Conservation (phyloP, 37 sponge, comb jelly and placozoan species). For the Haliclona indistincta region DNA sequence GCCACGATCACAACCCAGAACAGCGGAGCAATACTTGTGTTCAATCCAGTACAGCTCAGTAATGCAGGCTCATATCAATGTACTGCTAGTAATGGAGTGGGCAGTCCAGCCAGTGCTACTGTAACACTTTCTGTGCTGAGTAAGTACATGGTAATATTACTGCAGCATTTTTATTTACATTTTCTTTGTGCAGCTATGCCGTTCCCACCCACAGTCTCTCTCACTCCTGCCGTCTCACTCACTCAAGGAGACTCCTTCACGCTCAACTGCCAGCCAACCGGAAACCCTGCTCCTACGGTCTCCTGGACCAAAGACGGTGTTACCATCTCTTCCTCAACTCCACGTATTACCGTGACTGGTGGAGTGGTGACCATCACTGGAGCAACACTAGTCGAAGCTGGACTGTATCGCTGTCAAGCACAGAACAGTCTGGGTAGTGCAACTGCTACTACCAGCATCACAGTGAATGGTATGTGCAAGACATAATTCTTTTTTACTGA, state of each 20-base stretch:
- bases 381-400: constrained; percentile 26
- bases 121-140: constrained; percentile 35
- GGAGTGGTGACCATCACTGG: constrained; percentile 10
- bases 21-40: neutral
- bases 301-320: constrained; percentile 38
- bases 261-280: constrained; percentile 44
- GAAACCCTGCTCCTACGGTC: constrained; percentile 56
- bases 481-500: neutral
- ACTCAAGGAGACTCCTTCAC: constrained; percentile 14
- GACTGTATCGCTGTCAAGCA: constrained; percentile 55
- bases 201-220: constrained; percentile 45
- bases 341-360: neutral
- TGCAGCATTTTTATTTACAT: neutral
- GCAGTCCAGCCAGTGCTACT: neutral
- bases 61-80: neutral
- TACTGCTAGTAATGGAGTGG: neutral
- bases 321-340: neutral
- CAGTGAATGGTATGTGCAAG: constrained; percentile 32
- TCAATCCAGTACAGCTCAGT: neutral
- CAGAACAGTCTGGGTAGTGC: constrained; percentile 19
- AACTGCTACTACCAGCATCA: constrained; percentile 21
- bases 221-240: constrained; percentile 1
- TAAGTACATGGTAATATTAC: constrained; percentile 3
- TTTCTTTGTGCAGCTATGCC: neutral
- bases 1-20: neutral